Conservation (phyloP, 1,140 invertebrate species). For the Hormaphis cornu region DNA sequence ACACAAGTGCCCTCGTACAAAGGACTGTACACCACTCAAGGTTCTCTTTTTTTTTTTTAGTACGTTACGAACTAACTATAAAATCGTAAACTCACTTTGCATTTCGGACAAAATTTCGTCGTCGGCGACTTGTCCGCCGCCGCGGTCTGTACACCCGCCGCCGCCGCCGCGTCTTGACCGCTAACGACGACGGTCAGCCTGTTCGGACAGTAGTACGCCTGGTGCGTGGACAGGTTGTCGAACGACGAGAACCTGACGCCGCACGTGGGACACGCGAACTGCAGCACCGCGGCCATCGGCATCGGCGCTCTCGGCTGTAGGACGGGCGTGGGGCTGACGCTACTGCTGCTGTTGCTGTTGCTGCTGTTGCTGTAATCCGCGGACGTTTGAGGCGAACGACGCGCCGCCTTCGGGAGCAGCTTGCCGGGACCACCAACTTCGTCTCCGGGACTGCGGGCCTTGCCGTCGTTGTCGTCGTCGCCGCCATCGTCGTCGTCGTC, state of each 20-base stretch:
- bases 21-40: too few relatives aligned
- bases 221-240: constrained; percentile 86
- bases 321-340: constrained; percentile 29
- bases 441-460: constrained; percentile 34
- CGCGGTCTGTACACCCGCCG: constrained; percentile 25
- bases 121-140: constrained; percentile 27
- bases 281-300: constrained; percentile 48
- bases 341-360: too few relatives aligned
- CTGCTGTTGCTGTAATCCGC: too few relatives aligned
- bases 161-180: constrained; percentile 40
- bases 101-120: constrained; percentile 44
- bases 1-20: too few relatives aligned
- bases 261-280: constrained; percentile 81
- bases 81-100: constrained; percentile 40
- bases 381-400: constrained; percentile 33
- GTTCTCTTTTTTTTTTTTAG: too few relatives aligned
- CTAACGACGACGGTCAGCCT: constrained; percentile 40
- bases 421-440: constrained; percentile 34
- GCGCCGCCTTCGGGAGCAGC: not conserved
- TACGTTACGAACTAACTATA: too few relatives aligned
- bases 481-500: constrained; percentile 42
- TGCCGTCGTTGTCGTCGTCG: constrained; percentile 36
- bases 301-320: constrained; percentile 41
- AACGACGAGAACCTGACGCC: constrained; percentile 90
- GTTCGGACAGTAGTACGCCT: constrained; percentile 87